Percentiles rank a stretch among this genome's conserved stretches.
Evolutionary conservation across 2,113 vertebrate genomes (phyloP).

Genomic region (Pelodiscus sinensis): DNA sequence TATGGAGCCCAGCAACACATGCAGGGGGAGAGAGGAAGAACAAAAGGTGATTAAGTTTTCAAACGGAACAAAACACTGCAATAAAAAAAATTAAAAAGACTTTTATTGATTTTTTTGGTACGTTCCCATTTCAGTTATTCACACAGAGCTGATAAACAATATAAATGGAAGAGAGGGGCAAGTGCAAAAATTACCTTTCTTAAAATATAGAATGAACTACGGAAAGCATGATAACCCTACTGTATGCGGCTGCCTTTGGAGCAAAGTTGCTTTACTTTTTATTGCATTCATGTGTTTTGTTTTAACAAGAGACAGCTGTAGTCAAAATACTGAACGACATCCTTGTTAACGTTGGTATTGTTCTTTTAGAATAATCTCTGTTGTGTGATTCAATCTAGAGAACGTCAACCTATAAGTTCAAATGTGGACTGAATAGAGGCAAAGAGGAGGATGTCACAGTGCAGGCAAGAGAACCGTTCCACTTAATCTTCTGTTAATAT

Average conservation of each 20-base stretch:
- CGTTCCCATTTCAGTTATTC: neutral
- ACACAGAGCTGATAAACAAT: accelerated
- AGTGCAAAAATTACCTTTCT: neutral
- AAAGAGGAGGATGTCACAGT: neutral
- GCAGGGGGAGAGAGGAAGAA: neutral
- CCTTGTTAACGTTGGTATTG: neutral
- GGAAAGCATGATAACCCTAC: neutral
- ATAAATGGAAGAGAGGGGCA: neutral
- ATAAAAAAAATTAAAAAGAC: neutral
- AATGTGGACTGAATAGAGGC: neutral
- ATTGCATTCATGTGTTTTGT: neutral
- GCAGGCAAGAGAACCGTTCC: neutral
- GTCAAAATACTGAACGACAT: neutral
- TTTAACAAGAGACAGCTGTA: neutral
- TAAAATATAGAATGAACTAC: accelerated
- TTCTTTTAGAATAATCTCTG: neutral
- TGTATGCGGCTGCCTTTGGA: neutral
- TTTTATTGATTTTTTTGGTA: neutral
- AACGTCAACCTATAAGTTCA: accelerated
- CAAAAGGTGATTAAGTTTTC: neutral
- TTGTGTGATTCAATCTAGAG: neutral
- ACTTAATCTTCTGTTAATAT: accelerated
- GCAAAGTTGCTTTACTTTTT: neutral
- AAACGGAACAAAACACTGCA: neutral
- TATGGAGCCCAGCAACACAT: neutral